phyloP scores from a whole-genome alignment of 2,888 invertebrate genomes.

The Andrena fulva region DNA sequence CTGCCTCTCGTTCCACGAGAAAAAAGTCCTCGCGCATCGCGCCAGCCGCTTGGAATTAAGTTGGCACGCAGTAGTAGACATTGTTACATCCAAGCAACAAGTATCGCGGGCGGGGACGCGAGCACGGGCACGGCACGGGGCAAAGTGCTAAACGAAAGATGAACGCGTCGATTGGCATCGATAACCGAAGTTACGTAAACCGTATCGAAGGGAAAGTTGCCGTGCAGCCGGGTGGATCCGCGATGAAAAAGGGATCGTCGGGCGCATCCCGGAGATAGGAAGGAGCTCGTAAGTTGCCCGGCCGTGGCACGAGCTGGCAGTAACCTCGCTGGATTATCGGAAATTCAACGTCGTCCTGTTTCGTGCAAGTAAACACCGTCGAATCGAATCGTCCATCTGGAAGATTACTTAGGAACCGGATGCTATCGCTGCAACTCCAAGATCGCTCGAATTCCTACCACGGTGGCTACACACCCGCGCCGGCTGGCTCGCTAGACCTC shows the following conservation, averaged over 20 bases:
- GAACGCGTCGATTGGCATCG: not conserved
- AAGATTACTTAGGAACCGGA: constrained; percentile 59
- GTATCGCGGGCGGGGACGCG: not conserved
- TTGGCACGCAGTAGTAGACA: no score
- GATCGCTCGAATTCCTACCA: constrained; percentile 25
- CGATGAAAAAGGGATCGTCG: constrained; percentile 13
- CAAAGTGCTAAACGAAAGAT: not conserved
- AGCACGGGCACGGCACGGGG: not conserved
- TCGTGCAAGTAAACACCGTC: constrained; percentile 60
- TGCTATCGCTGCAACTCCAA: constrained; percentile 57
- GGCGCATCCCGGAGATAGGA: constrained; percentile 28
- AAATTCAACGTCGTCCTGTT: constrained; percentile 59
- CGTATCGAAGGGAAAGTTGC: not conserved
- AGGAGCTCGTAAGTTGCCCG: constrained; percentile 31
- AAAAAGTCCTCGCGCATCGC: no score
- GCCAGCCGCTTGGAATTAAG: no score
- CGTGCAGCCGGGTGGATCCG: not conserved
- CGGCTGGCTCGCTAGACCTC: constrained; percentile 9
- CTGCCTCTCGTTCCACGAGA: no score
- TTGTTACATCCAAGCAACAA: no score
- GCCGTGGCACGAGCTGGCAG: constrained; percentile 9
- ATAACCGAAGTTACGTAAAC: constrained; percentile 1
- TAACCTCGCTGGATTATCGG: constrained; percentile 56
- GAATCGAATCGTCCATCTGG: constrained; percentile 63
- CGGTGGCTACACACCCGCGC: constrained; percentile 12